Conservation (phyloP, 2,888 invertebrate genomes). For the Acrobasis repandana region DNA sequence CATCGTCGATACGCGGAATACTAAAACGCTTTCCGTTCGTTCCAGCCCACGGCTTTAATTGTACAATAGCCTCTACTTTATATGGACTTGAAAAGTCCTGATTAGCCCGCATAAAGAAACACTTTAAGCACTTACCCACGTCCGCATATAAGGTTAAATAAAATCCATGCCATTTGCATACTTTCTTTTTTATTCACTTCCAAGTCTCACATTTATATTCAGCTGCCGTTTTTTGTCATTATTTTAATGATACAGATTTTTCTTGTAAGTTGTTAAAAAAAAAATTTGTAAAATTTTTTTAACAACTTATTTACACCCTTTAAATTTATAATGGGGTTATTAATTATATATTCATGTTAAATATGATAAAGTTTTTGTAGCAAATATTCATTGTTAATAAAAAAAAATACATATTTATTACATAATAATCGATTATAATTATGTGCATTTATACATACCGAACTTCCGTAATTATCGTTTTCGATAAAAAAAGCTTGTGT, state of each 20-base stretch:
- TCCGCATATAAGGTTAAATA: conserved; percentile 19
- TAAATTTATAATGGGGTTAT: no score
- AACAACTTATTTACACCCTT: no score
- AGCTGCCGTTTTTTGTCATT: not conserved
- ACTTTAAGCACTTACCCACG: conserved; percentile 13
- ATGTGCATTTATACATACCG: no score
- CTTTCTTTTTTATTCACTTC: conserved; percentile 20
- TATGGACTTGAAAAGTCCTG: conserved; percentile 17
- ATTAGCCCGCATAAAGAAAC: conserved; percentile 17
- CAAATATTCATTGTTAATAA: no score
- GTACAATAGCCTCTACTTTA: conserved; percentile 14
- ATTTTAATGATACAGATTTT: conserved; percentile 7
- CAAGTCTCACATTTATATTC: conserved; percentile 15
- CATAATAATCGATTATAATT: no score
- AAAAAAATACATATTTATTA: no score
- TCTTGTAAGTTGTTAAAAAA: no score
- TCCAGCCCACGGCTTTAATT: conserved; percentile 7
- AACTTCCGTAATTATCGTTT: no score
- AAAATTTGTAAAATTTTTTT: not conserved
- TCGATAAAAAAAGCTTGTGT: no score
- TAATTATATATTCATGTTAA: no score
- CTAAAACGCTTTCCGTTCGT: conserved; percentile 10
- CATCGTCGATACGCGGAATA: conserved; percentile 8
- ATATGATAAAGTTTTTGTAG: no score
- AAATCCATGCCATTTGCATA: conserved; percentile 11